phyloP scores from a whole-genome alignment of 2,113 vertebrate species.

The Apodemus speciosus region DNA sequence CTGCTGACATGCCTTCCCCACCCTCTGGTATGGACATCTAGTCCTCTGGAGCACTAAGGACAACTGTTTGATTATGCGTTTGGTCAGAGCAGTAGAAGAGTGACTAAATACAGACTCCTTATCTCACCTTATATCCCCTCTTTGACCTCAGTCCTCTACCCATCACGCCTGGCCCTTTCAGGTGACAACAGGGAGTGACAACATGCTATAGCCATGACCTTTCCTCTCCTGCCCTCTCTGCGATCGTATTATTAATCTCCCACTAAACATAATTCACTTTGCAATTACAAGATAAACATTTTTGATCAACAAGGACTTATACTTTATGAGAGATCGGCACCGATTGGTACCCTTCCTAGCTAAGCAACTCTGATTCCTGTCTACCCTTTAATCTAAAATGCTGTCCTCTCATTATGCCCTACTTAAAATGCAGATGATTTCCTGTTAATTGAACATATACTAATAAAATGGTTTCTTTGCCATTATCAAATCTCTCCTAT shows the following conservation, averaged over 20 bases:
- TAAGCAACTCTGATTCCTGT: constrained; percentile 10
- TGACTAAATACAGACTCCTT: not conserved
- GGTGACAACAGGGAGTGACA: not conserved
- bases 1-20: not conserved
- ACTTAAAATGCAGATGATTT: constrained; percentile 60
- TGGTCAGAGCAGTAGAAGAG: not conserved
- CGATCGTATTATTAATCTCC: not conserved
- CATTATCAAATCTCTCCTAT: constrained; percentile 48
- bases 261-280: constrained; percentile 5
- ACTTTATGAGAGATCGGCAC: not conserved
- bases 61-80: not conserved
- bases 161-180: not conserved
- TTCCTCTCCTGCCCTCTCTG: not conserved
- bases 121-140: not conserved
- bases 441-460: constrained; percentile 62
- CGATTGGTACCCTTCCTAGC: constrained; percentile 18
- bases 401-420: constrained; percentile 54
- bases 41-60: not conserved
- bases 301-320: constrained; percentile 24
- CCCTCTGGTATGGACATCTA: not conserved
- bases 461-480: constrained; percentile 53
- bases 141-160: not conserved
- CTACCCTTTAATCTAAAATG: constrained; percentile 67
- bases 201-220: not conserved
- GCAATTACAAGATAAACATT: constrained; percentile 52